Base-by-base conservation (phyloP, 2,888 invertebrate species). In the Metallyticus violacea region DNA sequence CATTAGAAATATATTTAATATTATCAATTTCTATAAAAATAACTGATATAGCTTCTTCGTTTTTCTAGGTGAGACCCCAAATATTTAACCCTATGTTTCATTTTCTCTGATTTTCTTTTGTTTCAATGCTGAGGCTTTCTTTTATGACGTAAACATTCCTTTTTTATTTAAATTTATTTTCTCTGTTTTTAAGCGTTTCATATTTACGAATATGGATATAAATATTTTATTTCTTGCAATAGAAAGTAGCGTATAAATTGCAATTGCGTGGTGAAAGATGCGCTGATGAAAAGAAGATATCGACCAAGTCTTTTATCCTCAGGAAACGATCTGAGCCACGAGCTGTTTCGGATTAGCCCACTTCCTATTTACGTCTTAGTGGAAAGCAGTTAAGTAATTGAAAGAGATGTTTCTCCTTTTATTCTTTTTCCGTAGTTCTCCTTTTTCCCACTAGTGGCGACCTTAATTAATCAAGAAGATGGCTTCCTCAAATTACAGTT, bases 311-410 rank as follows among this genome's bases (percentile, higher is more conserved):
- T 6, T 62, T 15, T 62, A 9, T 62, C 3, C 40, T 62, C 22
- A n/a, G n/a, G n/a, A 22, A 62, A 62, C 15, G 15, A 62, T 62
- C 40, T 62, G 40, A 15, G 40, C 40, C 40, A 22, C 40, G 40
- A 62, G 40, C 40, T 4, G 4, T 2, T 62, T 22, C 22, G 40
- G 22, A 62, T 62, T 62, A 62, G 40, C 40, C 40, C 40, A 22
- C 40, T 62, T 85, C 85, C 80, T 85, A 80, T 85, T 85, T 85
- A 81, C 80, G 80, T 79, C 85, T 85, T 85, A 85, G 85, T 85
- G 79, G 80, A 79, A 85, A 76, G 62, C 80, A 81, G 81, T 79
- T 85, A 85, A 85, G 85, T 85, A 85, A 85, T 85, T 85, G 85
- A 85, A 85, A 77, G 77, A 79, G 85, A 85, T 85, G 85, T 80